Conservation (phyloP, 2,113 vertebrate genomes). For the Himantopus leucocephalus region DNA sequence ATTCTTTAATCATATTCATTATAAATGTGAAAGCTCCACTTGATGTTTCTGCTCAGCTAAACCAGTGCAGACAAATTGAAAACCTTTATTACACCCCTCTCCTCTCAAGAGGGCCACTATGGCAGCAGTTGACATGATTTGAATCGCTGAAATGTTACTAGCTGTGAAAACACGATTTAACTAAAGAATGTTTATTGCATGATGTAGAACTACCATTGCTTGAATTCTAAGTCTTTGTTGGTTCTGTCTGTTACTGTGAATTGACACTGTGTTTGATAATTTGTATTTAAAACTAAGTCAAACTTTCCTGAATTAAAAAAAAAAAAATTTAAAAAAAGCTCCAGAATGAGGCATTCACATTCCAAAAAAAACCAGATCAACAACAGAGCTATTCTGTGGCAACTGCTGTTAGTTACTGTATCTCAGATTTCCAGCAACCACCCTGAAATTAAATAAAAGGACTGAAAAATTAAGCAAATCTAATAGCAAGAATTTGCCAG, state of each 20-base stretch:
- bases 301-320: not conserved
- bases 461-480: not conserved
- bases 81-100: slow-evolving; percentile 25
- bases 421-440: not conserved
- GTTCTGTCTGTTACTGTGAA: not conserved
- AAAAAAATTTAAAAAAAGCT: not conserved
- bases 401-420: not conserved
- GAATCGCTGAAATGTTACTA: slow-evolving; percentile 36
- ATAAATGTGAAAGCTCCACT: slow-evolving; percentile 42
- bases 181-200: not conserved
- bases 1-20: slow-evolving; percentile 45
- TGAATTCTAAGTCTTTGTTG: not conserved
- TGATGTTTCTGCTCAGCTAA: slow-evolving; percentile 47
- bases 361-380: not conserved
- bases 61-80: slow-evolving; percentile 41
- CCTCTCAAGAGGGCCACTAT: slow-evolving; percentile 42
- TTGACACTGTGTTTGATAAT: not conserved
- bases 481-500: not conserved
- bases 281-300: not conserved
- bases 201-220: not conserved
- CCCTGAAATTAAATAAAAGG: not conserved
- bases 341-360: not conserved
- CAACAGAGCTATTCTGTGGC: not conserved
- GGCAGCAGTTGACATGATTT: not conserved
- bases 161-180: not conserved